Evolutionary conservation across 2,113 vertebrate genomes (phyloP), one percentile per base, ranked within the genome.

Genomic region (Monopterus albus): DNA sequence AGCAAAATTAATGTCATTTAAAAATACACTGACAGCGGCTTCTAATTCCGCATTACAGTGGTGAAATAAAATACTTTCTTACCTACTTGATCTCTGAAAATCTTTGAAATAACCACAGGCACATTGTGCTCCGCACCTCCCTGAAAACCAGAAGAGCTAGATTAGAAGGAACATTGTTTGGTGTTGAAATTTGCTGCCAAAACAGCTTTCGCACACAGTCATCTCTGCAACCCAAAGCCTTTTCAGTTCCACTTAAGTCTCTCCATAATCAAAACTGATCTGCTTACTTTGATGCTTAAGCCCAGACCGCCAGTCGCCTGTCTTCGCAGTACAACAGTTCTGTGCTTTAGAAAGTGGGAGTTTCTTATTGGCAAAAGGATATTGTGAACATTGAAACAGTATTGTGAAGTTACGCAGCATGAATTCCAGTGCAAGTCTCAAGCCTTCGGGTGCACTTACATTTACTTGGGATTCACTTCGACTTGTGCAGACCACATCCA

Each of bases 51-150:
- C 55, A 55, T 17, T 68, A 65, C 17, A 25, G 40, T 11, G 51
- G 15, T n/a, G 38, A 46, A 12, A 58, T 6, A 9, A 39, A 64
- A 62, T 18, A 59, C 29, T 21, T 58, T 56, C 91, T 96, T 96
- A 98, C 96, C 97, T 93, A 95, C 92, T 94, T 96, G 96, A 91
- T 95, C 94, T 94, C 96, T 96, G 87, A 97, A 95, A 87, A 98
- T 96, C 94, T 96, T 98, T 49, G 97, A 98, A 87, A 98, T 94
- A 92, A 98, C 96, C 59, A 97, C 96, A 36, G 97, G 96, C 52
- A 98, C 95, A 72, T 95, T 95, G 87, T 98, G 95, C 87, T 98
- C 96, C 20, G 95, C 93, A 59, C 97, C 96, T 52, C 97, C 97
- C 96, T 98, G 91, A 38, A 95, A 95, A 67, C 62, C 35, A 78